Conservation (phyloP, 2,797 vertebrate genomes). For the Scleropages formosus region DNA sequence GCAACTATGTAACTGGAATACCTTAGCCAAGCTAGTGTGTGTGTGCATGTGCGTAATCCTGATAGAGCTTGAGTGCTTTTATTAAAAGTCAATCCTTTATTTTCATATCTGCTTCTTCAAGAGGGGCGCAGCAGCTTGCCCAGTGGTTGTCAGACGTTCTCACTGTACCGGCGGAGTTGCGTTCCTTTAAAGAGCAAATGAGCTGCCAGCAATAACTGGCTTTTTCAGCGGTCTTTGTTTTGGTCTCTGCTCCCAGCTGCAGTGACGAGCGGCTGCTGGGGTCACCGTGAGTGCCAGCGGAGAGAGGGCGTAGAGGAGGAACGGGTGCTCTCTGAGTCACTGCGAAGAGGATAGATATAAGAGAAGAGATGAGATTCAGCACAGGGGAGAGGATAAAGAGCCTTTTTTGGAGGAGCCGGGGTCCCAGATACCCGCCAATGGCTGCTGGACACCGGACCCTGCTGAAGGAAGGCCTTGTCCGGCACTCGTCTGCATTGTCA, state of each 20-base stretch:
- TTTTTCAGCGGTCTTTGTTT: neutral
- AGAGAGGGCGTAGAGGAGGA: neutral
- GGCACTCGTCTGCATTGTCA: too few relatives aligned
- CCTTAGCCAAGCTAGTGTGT: constrained; percentile 9
- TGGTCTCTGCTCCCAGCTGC: neutral
- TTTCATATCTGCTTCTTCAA: constrained; percentile 10
- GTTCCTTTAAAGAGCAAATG: neutral
- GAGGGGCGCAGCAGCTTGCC: neutral
- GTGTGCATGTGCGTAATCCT: neutral
- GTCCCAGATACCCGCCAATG: neutral
- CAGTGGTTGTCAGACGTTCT: neutral
- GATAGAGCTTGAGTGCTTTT: neutral
- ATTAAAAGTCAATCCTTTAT: constrained; percentile 20
- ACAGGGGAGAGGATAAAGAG: neutral
- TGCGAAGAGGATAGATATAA: neutral
- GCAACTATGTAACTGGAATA: neutral
- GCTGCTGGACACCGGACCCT: too few relatives aligned
- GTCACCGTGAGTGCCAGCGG: neutral
- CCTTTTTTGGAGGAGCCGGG: neutral
- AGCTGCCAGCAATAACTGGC: neutral
- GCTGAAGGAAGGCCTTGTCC: too few relatives aligned
- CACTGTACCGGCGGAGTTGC: neutral
- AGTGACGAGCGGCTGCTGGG: neutral
- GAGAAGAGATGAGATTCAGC: neutral
- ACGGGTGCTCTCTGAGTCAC: too few relatives aligned